phyloP scores from a whole-genome alignment of 2,113 vertebrate genomes.

The Eurypyga helias region DNA sequence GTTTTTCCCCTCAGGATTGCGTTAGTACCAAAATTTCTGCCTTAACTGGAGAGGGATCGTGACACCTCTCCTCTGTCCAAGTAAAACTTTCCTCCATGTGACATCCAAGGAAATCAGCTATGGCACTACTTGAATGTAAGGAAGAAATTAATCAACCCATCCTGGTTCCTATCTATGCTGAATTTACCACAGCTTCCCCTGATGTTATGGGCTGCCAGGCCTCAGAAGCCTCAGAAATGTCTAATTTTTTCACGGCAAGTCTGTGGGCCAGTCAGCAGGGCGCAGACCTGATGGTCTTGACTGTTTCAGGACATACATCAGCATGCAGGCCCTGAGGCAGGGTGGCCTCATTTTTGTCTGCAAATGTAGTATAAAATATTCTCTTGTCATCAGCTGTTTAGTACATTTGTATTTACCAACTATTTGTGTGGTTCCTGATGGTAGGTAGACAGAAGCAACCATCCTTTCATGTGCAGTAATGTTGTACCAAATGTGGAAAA shows the following conservation, averaged over 20 bases:
- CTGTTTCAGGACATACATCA: neutral
- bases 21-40: neutral
- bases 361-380: neutral
- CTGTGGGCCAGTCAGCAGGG: neutral
- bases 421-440: neutral
- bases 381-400: neutral
- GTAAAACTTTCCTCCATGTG: neutral
- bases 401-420: neutral
- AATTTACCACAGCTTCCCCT: neutral
- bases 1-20: neutral
- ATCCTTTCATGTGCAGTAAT: neutral
- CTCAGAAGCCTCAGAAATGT: conserved; percentile 57
- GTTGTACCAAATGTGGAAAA: neutral
- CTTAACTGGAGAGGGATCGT: neutral
- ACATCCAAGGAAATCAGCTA: neutral
- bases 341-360: neutral
- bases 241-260: neutral
- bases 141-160: conserved; percentile 7
- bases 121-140: neutral
- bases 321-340: neutral
- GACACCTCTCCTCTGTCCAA: neutral
- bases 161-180: neutral
- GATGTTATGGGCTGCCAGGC: neutral
- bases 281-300: neutral
- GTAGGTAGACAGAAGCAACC: neutral